phyloP scores from a whole-genome alignment of 2,888 invertebrate species.

The Drosophila longiperda region DNA sequence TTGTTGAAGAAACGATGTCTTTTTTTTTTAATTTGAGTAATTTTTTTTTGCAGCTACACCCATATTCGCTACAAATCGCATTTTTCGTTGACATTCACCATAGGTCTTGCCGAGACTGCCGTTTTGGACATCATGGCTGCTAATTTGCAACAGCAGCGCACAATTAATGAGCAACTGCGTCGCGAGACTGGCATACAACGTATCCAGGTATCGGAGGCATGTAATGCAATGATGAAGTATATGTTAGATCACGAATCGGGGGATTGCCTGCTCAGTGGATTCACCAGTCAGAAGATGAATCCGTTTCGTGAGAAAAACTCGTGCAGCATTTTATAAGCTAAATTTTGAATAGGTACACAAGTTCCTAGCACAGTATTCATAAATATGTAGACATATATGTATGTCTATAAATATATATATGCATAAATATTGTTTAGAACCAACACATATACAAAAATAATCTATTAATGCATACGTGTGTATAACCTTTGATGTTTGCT shows the following conservation, averaged over 20 bases:
- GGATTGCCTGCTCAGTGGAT: constrained; percentile 96
- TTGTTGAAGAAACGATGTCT: background rate
- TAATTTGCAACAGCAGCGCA: constrained; percentile 95
- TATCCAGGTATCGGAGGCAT: constrained; percentile 91
- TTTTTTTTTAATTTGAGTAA: background rate
- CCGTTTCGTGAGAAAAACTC: constrained; percentile 97
- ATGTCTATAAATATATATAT: constrained; percentile 28
- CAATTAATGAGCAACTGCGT: constrained; percentile 96
- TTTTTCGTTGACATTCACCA: constrained; percentile 67
- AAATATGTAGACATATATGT: constrained; percentile 36
- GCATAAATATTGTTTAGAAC: constrained; percentile 48
- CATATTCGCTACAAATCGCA: constrained; percentile 31
- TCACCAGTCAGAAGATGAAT: constrained; percentile 97
- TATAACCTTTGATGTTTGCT: constrained; percentile 68
- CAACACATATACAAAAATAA: constrained; percentile 13
- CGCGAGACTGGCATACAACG: constrained; percentile 95
- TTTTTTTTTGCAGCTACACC: constrained; percentile 30
- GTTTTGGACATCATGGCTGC: constrained; percentile 97
- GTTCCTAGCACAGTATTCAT: constrained; percentile 69
- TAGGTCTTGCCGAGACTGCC: constrained; percentile 90
- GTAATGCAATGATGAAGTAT: constrained; percentile 95
- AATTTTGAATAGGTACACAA: constrained; percentile 49
- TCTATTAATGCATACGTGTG: constrained; percentile 52
- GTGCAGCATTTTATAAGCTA: constrained; percentile 91
- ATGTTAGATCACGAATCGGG: constrained; percentile 96